A percentile compares a stretch with the other conserved stretches of the same genome.
These are phyloP conservation scores for Melanotaenia nigrans DNA, from an alignment of 2,797 vertebrate genomes.

Conservation along the genomic window DNA sequence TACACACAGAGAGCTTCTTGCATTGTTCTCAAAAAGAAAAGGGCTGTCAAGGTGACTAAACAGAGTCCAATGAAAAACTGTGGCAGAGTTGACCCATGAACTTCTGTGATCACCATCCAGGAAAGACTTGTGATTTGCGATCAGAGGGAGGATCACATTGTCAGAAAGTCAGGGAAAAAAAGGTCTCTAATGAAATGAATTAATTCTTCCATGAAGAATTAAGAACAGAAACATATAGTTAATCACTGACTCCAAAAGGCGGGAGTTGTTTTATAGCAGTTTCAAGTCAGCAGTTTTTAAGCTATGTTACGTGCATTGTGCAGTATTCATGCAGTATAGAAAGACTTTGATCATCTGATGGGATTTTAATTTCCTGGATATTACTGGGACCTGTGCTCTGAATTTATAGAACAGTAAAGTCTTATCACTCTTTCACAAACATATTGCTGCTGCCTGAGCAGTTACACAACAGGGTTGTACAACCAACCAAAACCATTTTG, in stretches of 20 bases:
- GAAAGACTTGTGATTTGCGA: conserved; percentile 39
- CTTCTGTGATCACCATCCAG: conserved; percentile 19
- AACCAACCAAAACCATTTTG: conserved; percentile 39
- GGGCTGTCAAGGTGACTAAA: conserved; percentile 57
- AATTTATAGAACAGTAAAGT: conserved; percentile 16
- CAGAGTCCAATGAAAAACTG: conserved; percentile 35
- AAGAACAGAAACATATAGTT: conserved; percentile 45
- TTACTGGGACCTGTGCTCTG: not conserved
- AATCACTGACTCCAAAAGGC: conserved; percentile 71
- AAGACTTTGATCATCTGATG: conserved; percentile 1
- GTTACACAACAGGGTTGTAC: conserved; percentile 53
- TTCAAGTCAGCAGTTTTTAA: conserved; percentile 10
- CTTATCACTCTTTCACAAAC: conserved; percentile 39
- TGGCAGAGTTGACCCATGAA: conserved; percentile 46
- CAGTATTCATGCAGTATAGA: conserved; percentile 14
- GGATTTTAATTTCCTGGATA: conserved; percentile 13
- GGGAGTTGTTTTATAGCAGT: conserved; percentile 36
- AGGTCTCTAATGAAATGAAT: conserved; percentile 29
- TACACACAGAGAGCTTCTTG: conserved; percentile 10
- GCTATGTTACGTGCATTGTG: not conserved
- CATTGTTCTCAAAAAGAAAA: conserved; percentile 54
- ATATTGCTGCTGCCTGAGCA: conserved; percentile 15
- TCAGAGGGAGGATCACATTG: conserved; percentile 12
- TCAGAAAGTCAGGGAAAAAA: conserved; percentile 36
- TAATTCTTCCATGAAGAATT: conserved; percentile 29